These are phyloP conservation scores for Antedon mediterranea DNA, from an alignment of 53 echinoderm and acorn worm genomes.

Conservation along the genomic window DNA sequence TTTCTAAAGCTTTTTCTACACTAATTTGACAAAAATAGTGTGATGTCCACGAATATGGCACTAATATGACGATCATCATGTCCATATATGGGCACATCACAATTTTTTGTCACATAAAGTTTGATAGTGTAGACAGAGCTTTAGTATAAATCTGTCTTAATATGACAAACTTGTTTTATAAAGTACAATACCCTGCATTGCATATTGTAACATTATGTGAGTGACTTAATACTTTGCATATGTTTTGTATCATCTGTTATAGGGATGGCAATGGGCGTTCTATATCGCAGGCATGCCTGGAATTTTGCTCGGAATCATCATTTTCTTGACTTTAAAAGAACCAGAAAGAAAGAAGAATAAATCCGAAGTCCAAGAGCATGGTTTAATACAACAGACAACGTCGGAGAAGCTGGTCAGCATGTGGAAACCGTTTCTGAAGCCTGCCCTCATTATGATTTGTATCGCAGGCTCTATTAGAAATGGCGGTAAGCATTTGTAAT, in stretches of 20 bases:
- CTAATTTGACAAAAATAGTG: too few relatives aligned
- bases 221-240: too few relatives aligned
- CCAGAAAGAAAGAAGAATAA: conserved; percentile 22
- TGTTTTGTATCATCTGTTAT: background rate
- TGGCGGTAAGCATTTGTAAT: conserved; percentile 50
- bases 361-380: conserved; percentile 3
- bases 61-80: too few relatives aligned
- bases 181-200: background rate
- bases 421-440: conserved; percentile 26
- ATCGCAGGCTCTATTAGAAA: conserved; percentile 69
- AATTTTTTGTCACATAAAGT: too few relatives aligned
- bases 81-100: too few relatives aligned
- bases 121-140: too few relatives aligned
- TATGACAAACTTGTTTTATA: too few relatives aligned
- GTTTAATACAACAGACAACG: conserved; percentile 4
- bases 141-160: too few relatives aligned
- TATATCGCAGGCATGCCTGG: conserved; percentile 53
- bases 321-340: conserved; percentile 36
- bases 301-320: conserved; percentile 29
- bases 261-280: conserved; percentile 71
- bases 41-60: too few relatives aligned
- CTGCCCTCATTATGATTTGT: conserved; percentile 44
- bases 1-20: too few relatives aligned
- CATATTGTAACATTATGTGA: too few relatives aligned
- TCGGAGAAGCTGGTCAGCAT: conserved; percentile 26